Evolutionary conservation across 2,113 vertebrate species (phyloP).

Genomic region (Coryphaenoides rupestris): DNA sequence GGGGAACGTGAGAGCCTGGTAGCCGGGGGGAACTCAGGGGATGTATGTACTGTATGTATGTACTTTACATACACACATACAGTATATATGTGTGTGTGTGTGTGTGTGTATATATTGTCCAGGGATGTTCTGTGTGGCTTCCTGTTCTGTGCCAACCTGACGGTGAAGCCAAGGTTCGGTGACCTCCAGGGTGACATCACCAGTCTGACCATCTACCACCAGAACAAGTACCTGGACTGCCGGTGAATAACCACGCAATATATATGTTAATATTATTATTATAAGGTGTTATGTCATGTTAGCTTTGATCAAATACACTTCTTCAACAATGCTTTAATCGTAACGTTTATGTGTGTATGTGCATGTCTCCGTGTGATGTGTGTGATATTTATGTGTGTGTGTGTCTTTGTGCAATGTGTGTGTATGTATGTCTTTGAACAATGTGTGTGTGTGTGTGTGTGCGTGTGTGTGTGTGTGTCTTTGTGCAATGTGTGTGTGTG

Average conservation of each 20-base stretch:
- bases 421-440: no score
- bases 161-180: conserved; percentile 81
- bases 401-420: conserved; percentile 8
- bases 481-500: not conserved
- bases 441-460: not conserved
- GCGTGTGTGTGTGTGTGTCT: conserved; percentile 1
- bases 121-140: conserved; percentile 94
- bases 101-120: not conserved
- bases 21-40: no score
- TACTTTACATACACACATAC: no score
- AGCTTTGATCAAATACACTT: no score
- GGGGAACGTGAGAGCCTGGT: no score
- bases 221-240: conserved; percentile 93
- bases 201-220: conserved; percentile 90
- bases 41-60: no score
- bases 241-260: conserved; percentile 64
- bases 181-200: conserved; percentile 88
- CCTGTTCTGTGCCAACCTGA: conserved; percentile 89
- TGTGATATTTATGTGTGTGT: not conserved
- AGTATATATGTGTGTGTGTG: no score
- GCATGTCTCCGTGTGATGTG: no score
- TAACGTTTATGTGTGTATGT: not conserved
- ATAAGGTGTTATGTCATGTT: no score
- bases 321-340: no score
- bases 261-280: no score